A percentile compares a stretch with the other conserved stretches of the same genome.
Evolutionary conservation across 2,113 vertebrate species (phyloP).

Genomic region (Rhabdornis inornatus): DNA sequence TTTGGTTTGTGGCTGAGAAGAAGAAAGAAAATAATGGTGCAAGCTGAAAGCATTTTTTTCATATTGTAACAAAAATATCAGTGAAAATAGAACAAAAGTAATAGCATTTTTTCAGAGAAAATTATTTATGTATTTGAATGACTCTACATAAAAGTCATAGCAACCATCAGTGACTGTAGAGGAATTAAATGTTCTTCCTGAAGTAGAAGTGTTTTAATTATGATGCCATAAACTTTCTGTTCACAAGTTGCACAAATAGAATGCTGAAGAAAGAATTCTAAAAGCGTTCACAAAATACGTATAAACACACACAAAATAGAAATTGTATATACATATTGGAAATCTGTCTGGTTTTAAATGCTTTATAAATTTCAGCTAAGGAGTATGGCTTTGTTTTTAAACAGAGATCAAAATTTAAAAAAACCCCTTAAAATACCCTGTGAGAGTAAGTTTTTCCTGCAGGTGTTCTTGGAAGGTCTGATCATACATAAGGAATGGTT

Average conservation of each 20-base stretch:
- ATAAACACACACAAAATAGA: not conserved
- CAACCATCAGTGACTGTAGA: not conserved
- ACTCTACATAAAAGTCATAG: not conserved
- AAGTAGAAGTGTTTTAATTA: not conserved
- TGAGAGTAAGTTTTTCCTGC: not conserved
- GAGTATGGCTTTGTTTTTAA: not conserved
- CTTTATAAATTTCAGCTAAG: not conserved
- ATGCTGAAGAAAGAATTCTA: not conserved
- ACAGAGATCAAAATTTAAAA: not conserved
- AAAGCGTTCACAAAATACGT: not conserved
- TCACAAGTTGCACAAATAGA: not conserved
- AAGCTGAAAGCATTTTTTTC: fast-evolving
- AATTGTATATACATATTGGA: not conserved
- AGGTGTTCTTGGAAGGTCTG: not conserved
- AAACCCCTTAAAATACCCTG: fast-evolving
- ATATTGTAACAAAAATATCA: not conserved
- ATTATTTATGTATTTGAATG: not conserved
- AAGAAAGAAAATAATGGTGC: not conserved
- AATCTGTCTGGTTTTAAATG: not conserved
- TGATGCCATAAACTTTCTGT: not conserved
- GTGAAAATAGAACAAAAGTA: not conserved
- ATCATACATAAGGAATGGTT: not conserved
- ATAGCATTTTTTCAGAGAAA: not conserved
- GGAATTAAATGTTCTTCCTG: not conserved
- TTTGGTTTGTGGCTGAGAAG: not conserved